phyloP scores from a whole-genome alignment of 2,888 invertebrate genomes.

The Hecatera dysodea region DNA sequence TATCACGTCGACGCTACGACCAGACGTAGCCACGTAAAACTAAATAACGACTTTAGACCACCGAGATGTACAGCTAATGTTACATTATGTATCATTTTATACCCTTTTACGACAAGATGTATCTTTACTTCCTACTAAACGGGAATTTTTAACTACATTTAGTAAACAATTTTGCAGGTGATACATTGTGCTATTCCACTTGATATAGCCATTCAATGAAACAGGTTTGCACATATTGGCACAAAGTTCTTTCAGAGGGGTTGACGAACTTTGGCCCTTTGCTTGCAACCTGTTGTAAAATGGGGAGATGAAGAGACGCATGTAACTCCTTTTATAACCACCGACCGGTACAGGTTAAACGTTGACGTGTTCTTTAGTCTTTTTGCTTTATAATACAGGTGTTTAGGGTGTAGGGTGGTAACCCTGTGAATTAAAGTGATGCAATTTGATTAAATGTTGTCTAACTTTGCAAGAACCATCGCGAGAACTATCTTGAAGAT shows the following conservation, averaged over 20 bases:
- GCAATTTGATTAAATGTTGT: conserved; percentile 15
- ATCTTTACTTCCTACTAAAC: conserved; percentile 25
- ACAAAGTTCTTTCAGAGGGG: conserved; percentile 20
- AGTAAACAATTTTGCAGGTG: conserved; percentile 24
- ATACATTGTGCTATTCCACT: conserved; percentile 19
- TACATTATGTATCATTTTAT: conserved; percentile 41
- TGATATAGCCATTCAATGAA: conserved; percentile 12
- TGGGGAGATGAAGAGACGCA: conserved; percentile 37
- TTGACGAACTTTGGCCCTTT: conserved; percentile 46
- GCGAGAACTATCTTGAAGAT: not conserved
- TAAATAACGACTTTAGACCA: conserved; percentile 62
- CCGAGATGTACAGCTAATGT: conserved; percentile 45
- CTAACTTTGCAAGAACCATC: not conserved
- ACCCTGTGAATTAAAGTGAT: not conserved
- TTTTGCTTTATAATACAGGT: not conserved
- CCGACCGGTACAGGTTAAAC: conserved; percentile 11
- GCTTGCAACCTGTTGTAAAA: conserved; percentile 39
- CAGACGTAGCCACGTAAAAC: conserved; percentile 58
- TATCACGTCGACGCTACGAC: conserved; percentile 73
- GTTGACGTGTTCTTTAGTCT: not conserved
- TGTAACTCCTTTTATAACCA: conserved; percentile 35
- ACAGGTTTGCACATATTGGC: conserved; percentile 47
- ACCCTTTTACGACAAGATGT: conserved; percentile 19
- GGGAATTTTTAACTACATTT: conserved; percentile 14
- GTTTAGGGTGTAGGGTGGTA: not conserved